Percentiles rank a stretch among this genome's conserved stretches.
Evolutionary conservation across 2,888 invertebrate species (phyloP).

Genomic region (Ptilodon capucinus): DNA sequence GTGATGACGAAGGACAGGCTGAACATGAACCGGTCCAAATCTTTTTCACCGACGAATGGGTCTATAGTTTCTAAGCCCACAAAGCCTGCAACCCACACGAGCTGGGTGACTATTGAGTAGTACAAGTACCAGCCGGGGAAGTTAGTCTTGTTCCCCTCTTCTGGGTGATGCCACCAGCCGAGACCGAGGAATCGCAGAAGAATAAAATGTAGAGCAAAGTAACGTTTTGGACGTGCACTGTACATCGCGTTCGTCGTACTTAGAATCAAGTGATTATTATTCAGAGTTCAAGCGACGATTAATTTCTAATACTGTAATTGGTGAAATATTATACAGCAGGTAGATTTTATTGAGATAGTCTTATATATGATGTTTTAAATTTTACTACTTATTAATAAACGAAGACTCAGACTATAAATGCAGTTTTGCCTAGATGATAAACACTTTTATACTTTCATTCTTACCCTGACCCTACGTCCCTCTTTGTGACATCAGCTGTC

Average conservation of each 20-base stretch:
- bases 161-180: conserved; percentile 78
- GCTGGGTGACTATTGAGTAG: conserved; percentile 64
- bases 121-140: conserved; percentile 67
- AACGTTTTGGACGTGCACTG: conserved; percentile 48
- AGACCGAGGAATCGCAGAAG: conserved; percentile 65
- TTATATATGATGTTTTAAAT: too few species aligned
- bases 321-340: too few species aligned
- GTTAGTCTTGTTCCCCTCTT: conserved; percentile 59
- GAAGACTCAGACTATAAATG: too few species aligned
- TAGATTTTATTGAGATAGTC: too few species aligned
- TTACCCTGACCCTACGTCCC: too few species aligned
- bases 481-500: too few species aligned
- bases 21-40: conserved; percentile 74
- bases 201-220: conserved; percentile 62
- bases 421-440: too few species aligned
- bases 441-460: too few species aligned
- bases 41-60: conserved; percentile 73
- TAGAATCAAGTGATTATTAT: background rate
- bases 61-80: conserved; percentile 75
- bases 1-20: conserved; percentile 76
- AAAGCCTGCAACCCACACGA: conserved; percentile 71
- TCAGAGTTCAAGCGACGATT: too few species aligned
- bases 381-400: too few species aligned
- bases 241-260: background rate
- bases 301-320: too few species aligned